Evolutionary conservation across 1,140 invertebrate species (phyloP), one percentile per base, ranked within the genome.

Genomic region (Zaprionus capensis): DNA sequence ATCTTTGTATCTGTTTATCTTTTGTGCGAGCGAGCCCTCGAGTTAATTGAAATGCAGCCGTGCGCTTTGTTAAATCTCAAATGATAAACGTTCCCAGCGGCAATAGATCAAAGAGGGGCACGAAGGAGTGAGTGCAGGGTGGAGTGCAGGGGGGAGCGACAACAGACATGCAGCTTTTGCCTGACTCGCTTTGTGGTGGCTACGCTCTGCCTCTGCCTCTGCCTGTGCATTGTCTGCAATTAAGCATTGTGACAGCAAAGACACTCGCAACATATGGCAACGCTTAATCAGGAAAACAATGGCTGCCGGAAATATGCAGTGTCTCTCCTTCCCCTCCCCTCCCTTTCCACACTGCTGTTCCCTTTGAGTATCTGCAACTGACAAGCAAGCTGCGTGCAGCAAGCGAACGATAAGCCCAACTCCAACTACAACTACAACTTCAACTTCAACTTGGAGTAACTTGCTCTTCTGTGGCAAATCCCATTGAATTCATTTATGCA

Each of bases 31-130:
- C 53, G 38, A 51, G 62, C 61, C 61, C 41, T 80, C 78, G 56
- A 85, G 70, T 86, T 85, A 81, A 85, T 85, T 78, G 70, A 85
- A 85, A 84, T 81, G 82, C 75, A 81, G 70, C 64, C 65, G 56
- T 65, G 76, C 65, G 76, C 82, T 86, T 86, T 76, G 79, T 73
- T 65, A 82, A 81, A 85, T 86, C 76, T 81, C 74, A 46, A 72
- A 86, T 86, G 76, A 78, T 71, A 84, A 83, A 84, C 71, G 69
- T 36, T 61, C 49, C 61, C 44, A 22, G 44, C 59, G 31, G 67
- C 20, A 28, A 24, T 67, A 41, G 71, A 73, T 61, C 55, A 68
- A 68, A 64, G 55, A 20, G 2, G 56, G 3, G 11, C 6, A 4
- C 4, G 5, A 17, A 15, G 38, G 38, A 34, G 15, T 6, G 15